Evolutionary conservation across 2,888 invertebrate genomes (phyloP), one percentile per base, ranked within the genome.

Genomic region (Nymphalis polychloros): DNA sequence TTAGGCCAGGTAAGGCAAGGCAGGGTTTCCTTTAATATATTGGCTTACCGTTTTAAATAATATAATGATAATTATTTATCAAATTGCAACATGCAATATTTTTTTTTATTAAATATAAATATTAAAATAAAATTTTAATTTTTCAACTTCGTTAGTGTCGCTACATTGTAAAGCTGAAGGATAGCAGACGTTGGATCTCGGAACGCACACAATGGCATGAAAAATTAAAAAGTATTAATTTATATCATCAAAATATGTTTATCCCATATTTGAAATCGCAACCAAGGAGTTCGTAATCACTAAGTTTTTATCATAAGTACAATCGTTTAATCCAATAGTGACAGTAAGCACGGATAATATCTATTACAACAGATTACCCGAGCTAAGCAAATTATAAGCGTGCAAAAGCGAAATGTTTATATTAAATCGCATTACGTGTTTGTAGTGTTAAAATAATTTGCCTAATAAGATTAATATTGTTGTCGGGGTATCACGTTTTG

Each of bases 361-460:
- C 23, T 13, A 19, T n/a, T 19, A 47, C 19, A 13, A 47, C 48
- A 48, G 35, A 66, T 61, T 53, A 55, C 49, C 61, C 49, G 23
- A 35, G 55, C 41, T 67, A 55, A 62, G 62, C 67, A 62, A 55
- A 49, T 65, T 59, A 53, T 47, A 55, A 49, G 55, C 55, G 50
- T 47, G 41, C n/a, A 41, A 49, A 48, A 47, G 49, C 61, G 27
- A 31, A 55, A 57, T 57, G 35, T 57, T 63, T 50, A 23, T 52
- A 41, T 62, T 62, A 62, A 61, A 67, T 62, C 55, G 55, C 60
- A 67, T 62, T 67, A 67, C 67, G 67, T 67, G 67, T 48, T 57
- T 57, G 41, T 57, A 13, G 35, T 41, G 35, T 57, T 41, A 55
- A 52, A 31, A 8, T 57, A 67, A 67, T 62, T 57, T 55, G 67